Conservation (phyloP, 1,140 invertebrate species). For the Leptopilina clavipes region DNA sequence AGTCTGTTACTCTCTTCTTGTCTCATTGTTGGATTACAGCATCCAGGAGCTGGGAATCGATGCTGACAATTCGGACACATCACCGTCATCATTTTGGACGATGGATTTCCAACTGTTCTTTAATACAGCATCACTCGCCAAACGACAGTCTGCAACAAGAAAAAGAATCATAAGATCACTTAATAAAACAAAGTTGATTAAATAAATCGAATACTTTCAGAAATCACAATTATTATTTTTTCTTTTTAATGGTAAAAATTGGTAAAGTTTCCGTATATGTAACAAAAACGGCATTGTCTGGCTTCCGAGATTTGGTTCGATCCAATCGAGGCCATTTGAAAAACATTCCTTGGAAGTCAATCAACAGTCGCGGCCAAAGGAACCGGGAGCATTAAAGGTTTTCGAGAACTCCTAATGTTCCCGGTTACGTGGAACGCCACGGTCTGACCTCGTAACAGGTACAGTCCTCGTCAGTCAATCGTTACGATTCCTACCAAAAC, state of each 20-base stretch:
- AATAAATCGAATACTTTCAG: too few relatives aligned
- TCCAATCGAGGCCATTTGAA: constrained; percentile 33
- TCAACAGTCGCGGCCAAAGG: constrained; percentile 4
- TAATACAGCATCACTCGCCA: constrained; percentile 13
- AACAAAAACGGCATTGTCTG: constrained; percentile 35
- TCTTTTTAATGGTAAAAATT: too few relatives aligned
- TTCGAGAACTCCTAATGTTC: constrained; percentile 38
- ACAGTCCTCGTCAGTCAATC: constrained; percentile 1
- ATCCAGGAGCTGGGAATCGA: constrained; percentile 70
- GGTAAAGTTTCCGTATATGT: not conserved
- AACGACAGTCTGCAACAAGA: constrained; percentile 26
- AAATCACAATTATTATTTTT: too few relatives aligned
- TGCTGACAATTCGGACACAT: constrained; percentile 81
- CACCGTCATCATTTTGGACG: constrained; percentile 64
- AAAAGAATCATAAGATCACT: constrained; percentile 28
- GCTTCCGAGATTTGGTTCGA: constrained; percentile 31
- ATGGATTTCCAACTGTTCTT: constrained; percentile 30
- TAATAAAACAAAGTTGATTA: constrained; percentile 33
- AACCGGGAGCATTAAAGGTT: constrained; percentile 34
- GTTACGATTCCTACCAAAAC: not conserved
- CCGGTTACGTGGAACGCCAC: constrained; percentile 29
- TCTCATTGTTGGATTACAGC: constrained; percentile 48
- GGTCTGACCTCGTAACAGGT: constrained; percentile 33
- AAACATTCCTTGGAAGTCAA: constrained; percentile 35
- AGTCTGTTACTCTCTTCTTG: constrained; percentile 33